These are phyloP conservation scores for Passerculus sandwichensis DNA, from an alignment of 2,797 vertebrate genomes.

Conservation along the genomic window DNA sequence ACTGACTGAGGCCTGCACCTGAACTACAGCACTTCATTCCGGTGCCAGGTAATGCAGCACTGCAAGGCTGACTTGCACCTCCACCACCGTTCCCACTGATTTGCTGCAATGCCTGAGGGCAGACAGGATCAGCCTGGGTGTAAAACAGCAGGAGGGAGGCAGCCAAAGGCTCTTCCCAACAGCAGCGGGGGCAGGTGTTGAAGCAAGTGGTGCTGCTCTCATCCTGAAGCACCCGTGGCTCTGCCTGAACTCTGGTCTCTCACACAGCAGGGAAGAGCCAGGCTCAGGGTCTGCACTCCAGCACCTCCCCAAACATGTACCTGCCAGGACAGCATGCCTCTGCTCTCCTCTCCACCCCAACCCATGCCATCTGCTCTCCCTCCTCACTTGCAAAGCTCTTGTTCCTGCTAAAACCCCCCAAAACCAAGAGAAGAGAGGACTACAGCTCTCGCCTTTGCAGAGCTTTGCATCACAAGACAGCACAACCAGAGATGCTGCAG, in stretches of 20 bases:
- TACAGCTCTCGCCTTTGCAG: background rate
- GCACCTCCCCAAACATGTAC: background rate
- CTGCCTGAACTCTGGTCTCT: background rate
- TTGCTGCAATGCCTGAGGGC: background rate
- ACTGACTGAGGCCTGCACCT: background rate
- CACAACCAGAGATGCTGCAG: background rate
- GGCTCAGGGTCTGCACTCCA: background rate
- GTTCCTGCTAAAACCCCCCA: background rate
- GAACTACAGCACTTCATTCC: background rate
- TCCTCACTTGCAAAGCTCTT: background rate
- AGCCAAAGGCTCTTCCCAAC: background rate
- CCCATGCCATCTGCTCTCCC: background rate
- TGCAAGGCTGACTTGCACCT: background rate
- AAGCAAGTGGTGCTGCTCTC: background rate
- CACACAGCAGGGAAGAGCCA: background rate
- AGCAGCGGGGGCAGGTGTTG: background rate
- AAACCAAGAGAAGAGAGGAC: background rate
- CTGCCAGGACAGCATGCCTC: background rate
- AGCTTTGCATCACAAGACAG: background rate
- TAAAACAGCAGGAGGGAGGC: background rate
- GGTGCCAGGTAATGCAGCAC: background rate
- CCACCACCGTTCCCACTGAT: background rate
- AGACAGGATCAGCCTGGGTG: background rate
- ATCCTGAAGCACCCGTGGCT: background rate
- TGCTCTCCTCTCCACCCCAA: background rate